Evolutionary conservation across 1,140 invertebrate genomes (phyloP), one percentile per base, ranked within the genome.

Genomic region (Grapholita molesta): DNA sequence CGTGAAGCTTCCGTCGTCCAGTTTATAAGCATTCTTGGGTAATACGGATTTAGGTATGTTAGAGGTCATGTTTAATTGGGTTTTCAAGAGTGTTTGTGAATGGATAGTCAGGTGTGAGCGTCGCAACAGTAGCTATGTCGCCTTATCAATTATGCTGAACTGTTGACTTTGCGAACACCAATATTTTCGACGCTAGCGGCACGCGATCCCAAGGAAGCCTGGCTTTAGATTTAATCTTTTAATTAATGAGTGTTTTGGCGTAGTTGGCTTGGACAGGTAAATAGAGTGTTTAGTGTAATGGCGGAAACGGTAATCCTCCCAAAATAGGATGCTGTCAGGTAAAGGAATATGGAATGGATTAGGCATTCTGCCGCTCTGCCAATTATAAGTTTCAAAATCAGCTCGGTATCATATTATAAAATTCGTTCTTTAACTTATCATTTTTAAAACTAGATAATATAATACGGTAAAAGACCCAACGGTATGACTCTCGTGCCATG

Each of bases 131-230:
- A 80, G 73, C 75, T 77, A 82, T 78, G 77, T 81, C 77, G 79
- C 82, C 82, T 64, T 64, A 65, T 83, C 83, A 84, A 85, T 85
- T 86, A 79, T 81, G 76, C 74, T 77, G 79, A 81, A 80, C 70
- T 86, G 84, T 84, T 84, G 80, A 84, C 74, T 79, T 75, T 77
- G 75, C 69, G 69, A 75, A 77, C 72, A 74, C 70, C 75, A 73
- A 77, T 79, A 78, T 83, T 80, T 80, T 82, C 78, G 76, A 69
- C 66, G 72, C 73, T 75, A 70, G 72, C 57, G 55, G 57, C 66
- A 53, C 72, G 66, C 61, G 66, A 52, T 68, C 30, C 38, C 42
- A 25, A 48, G 70, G 71, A 66, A 65, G 61, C 72, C 67, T 71
- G 66, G 28, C 55, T 66, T 69, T 66, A 69, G 66, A 65, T 67